Conservation (phyloP, 1,140 invertebrate species). For the Cotesia vestalis region DNA sequence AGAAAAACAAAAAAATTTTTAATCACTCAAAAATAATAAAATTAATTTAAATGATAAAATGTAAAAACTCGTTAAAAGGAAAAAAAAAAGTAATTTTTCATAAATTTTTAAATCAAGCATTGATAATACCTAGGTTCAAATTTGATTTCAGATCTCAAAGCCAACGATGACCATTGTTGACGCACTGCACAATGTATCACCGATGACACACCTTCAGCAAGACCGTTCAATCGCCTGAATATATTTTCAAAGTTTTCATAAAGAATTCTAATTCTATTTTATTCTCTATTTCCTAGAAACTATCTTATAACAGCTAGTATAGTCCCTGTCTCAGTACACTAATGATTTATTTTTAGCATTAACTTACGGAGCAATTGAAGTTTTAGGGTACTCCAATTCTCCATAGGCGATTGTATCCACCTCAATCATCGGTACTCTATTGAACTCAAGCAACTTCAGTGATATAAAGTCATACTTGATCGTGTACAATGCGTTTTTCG, state of each 20-base stretch:
- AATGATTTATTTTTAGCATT: neutral
- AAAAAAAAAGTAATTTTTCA: neutral
- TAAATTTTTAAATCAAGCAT: neutral
- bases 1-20: slow-evolving; percentile 6
- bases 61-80: neutral
- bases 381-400: slow-evolving; percentile 80
- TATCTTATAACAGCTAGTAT: no score
- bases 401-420: slow-evolving; percentile 79
- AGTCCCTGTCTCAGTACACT: no score
- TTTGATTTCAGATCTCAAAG: slow-evolving; percentile 68
- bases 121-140: slow-evolving; percentile 72
- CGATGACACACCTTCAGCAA: slow-evolving; percentile 75
- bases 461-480: slow-evolving; percentile 89
- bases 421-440: slow-evolving; percentile 72
- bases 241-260: slow-evolving; percentile 27
- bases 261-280: no score
- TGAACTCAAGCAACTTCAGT: slow-evolving; percentile 74
- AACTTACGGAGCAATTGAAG: slow-evolving; percentile 84
- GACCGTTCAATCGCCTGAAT: slow-evolving; percentile 74
- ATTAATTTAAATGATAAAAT: slow-evolving; percentile 11
- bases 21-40: slow-evolving; percentile 17
- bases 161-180: slow-evolving; percentile 65
- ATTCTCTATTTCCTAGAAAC: no score
- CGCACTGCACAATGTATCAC: slow-evolving; percentile 75
- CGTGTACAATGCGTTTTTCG: slow-evolving; percentile 74